Evolutionary conservation across 1,140 invertebrate genomes (phyloP).

Genomic region (Sitobion miscanthi): DNA sequence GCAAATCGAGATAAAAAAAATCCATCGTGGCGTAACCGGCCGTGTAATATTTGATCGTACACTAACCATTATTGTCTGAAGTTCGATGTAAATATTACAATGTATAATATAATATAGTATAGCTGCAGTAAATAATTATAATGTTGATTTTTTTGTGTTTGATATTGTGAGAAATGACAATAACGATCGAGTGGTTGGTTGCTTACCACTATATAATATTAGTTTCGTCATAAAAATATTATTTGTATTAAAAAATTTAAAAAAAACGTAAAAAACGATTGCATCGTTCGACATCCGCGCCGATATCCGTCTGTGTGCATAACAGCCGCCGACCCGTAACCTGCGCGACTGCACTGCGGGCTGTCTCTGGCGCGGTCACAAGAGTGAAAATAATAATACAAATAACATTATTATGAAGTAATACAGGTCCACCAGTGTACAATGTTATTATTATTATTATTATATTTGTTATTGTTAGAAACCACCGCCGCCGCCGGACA

Average conservation of each 20-base stretch:
- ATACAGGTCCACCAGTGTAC: neutral
- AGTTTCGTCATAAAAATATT: neutral
- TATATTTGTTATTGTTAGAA: neutral
- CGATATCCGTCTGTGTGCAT: neutral
- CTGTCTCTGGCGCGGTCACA: neutral
- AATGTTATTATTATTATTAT: neutral
- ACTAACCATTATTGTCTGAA: neutral
- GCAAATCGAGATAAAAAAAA: neutral
- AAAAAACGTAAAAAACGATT: neutral
- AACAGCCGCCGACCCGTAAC: neutral
- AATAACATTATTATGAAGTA: slow-evolving; percentile 2
- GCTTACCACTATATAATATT: neutral
- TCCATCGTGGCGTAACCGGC: neutral
- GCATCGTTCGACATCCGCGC: neutral
- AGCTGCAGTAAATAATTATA: neutral
- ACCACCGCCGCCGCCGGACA: neutral
- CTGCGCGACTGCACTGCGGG: neutral
- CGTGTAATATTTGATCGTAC: neutral
- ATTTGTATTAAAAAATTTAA: neutral
- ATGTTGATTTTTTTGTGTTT: neutral
- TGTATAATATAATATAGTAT: neutral
- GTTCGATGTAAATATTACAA: neutral
- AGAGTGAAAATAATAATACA: neutral
- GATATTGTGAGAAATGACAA: neutral
- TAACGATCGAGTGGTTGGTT: neutral